Base-by-base conservation (phyloP, 2,888 invertebrate species). In the Hirtodrosophila cameraria region DNA sequence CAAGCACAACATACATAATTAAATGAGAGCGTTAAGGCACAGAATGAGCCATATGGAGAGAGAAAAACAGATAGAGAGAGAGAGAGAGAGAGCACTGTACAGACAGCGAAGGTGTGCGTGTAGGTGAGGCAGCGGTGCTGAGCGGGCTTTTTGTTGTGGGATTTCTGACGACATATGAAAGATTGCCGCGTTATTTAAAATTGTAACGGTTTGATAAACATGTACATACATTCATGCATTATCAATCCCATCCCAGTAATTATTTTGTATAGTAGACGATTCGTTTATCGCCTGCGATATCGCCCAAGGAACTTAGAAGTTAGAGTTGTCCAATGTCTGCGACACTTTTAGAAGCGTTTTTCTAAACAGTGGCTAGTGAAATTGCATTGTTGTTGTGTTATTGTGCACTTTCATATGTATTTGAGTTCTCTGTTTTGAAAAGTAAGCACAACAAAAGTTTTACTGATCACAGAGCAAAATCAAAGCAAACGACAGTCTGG, bases 1-100 rank as follows among this genome's bases (percentile, higher is more conserved):
- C 30, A 43, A 54, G 35, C 67, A 27, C 39, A 66, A 67, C 71
- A 71, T 71, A 67, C 71, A 71, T 71, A 71, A 75, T 74, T 75
- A 49, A 48, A 13, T 35, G 50, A 64, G 71, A 69, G 75, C 36
- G 58, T 48, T 13, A 57, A 45, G 11, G 12, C 9, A 49, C 11
- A 46, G 15, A 43, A 41, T n/a, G n/a, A n/a, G n/a, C n/a, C n/a
- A 15, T 12, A 13, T 11, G 15, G 13, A 28, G 30, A 5, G 16
- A 27, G 31, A 20, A 25, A 28, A n/a, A 39, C 6, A n/a, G 23
- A 36, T 28, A n/a, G 13, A 23, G 28, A 31, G 28, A 18, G n/a
- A 18, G 15, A 31, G 18, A n/a, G 23, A 23, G 38, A 9, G 16
- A 46, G 43, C n/a, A 36, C 5, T 13, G 11, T 38, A 20, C 12